These are phyloP conservation scores for Hydrotaea diabolus DNA, from an alignment of 2,888 invertebrate species.

Conservation along the genomic window DNA sequence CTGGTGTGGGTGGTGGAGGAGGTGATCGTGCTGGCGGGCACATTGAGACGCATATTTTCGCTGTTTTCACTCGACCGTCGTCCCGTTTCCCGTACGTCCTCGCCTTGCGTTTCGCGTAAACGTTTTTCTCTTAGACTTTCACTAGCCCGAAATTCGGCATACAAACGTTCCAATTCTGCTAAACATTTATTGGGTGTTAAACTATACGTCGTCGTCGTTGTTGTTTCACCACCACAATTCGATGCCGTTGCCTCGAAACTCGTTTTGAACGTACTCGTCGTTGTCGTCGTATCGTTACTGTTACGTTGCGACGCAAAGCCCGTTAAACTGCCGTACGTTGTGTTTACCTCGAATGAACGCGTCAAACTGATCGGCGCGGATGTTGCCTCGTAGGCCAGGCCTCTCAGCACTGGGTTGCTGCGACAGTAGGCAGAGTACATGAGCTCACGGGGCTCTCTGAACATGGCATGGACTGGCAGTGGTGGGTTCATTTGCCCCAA, in stretches of 20 bases:
- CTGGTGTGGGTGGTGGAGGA: slow-evolving; percentile 3
- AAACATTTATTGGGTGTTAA: slow-evolving; percentile 78
- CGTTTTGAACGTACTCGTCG: slow-evolving; percentile 66
- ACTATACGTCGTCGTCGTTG: slow-evolving; percentile 64
- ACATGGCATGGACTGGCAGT: slow-evolving; percentile 16
- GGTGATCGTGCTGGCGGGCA: slow-evolving; percentile 71
- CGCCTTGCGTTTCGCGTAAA: slow-evolving; percentile 48
- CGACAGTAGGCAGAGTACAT: slow-evolving; percentile 34
- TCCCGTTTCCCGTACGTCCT: slow-evolving; percentile 17
- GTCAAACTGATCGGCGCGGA: slow-evolving; percentile 75
- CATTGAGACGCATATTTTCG: slow-evolving; percentile 78
- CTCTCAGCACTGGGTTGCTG: slow-evolving; percentile 14
- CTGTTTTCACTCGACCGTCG: slow-evolving; percentile 17
- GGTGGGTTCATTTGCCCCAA: slow-evolving; percentile 28
- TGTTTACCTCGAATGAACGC: slow-evolving; percentile 75
- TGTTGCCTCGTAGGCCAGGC: slow-evolving; percentile 45
- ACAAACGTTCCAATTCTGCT: slow-evolving; percentile 78
- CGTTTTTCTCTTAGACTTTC: slow-evolving; percentile 74
- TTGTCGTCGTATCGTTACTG: too few species aligned
- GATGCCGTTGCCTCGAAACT: slow-evolving; percentile 49
- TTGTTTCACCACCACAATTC: slow-evolving; percentile 12
- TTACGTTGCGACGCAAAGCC: slow-evolving; percentile 36
- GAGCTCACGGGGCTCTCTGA: slow-evolving; percentile 27
- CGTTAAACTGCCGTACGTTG: slow-evolving; percentile 60
- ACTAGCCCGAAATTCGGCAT: slow-evolving; percentile 79